Conservation (phyloP, 1,140 invertebrate species). For the Bombus huntii region DNA sequence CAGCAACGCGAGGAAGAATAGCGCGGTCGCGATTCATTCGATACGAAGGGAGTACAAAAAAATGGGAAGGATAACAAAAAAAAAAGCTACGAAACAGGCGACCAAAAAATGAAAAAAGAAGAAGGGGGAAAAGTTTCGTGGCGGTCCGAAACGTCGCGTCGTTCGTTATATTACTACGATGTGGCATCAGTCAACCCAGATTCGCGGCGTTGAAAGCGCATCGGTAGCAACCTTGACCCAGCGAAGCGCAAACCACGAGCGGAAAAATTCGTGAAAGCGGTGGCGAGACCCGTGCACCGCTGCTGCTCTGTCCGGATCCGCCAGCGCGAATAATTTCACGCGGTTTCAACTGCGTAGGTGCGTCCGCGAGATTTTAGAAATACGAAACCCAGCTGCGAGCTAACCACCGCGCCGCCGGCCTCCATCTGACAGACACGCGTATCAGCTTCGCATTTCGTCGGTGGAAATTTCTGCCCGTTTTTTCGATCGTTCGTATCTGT, state of each 20-base stretch:
- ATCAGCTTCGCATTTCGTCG: conserved; percentile 34
- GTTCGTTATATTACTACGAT: conserved; percentile 22
- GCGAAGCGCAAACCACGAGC: not conserved
- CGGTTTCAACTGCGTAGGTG: not conserved
- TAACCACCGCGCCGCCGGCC: not conserved
- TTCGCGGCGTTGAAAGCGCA: conserved; percentile 32
- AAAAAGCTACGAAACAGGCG: too few species aligned
- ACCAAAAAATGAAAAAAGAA: not conserved
- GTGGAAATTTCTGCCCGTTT: conserved; percentile 26
- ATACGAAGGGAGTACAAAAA: too few species aligned
- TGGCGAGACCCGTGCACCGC: not conserved
- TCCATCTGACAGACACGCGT: conserved; percentile 6
- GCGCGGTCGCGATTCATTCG: too few species aligned
- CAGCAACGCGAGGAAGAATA: too few species aligned
- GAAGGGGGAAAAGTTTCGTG: not conserved
- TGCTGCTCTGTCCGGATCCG: not conserved
- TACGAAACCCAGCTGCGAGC: not conserved
- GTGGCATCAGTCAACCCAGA: conserved; percentile 32
- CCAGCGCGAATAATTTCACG: conserved; percentile 25
- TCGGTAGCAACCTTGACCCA: conserved; percentile 39
- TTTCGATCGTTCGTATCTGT: not conserved
- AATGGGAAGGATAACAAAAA: not conserved
- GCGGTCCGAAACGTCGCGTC: not conserved
- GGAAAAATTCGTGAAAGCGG: conserved; percentile 40
- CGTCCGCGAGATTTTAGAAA: conserved; percentile 5